Percentiles rank a stretch among this genome's conserved stretches.
Evolutionary conservation across 2,113 vertebrate genomes (phyloP).

Genomic region (Scatophagus argus): DNA sequence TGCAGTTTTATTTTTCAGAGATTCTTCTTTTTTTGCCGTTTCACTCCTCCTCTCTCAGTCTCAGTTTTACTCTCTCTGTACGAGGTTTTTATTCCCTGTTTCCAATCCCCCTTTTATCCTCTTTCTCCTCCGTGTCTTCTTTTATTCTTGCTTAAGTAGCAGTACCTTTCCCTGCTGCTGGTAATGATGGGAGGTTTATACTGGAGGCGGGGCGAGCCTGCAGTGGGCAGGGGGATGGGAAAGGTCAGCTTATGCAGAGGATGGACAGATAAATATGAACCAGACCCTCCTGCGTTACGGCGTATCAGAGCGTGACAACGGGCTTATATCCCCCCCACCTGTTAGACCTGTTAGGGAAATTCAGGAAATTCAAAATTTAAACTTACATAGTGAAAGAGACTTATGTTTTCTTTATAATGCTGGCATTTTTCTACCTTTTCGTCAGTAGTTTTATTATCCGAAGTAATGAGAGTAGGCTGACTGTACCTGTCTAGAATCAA

Average conservation of each 20-base stretch:
- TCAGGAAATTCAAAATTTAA: no score
- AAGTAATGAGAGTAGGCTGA: no score
- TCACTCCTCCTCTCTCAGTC: not conserved
- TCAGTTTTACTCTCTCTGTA: not conserved
- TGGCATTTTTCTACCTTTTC: no score
- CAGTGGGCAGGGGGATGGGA: slow-evolving; percentile 23
- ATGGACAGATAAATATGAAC: slow-evolving; percentile 55
- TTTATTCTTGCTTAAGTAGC: slow-evolving; percentile 38
- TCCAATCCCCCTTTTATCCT: not conserved
- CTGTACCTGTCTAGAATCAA: no score
- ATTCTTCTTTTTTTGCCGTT: not conserved
- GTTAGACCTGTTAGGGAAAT: not conserved
- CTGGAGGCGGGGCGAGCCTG: slow-evolving; percentile 58
- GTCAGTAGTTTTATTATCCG: no score
- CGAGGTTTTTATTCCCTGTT: not conserved
- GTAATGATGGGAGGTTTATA: slow-evolving; percentile 55
- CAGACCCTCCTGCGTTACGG: slow-evolving; percentile 44
- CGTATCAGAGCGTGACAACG: not conserved
- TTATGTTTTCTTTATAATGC: no score
- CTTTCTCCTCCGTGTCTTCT: slow-evolving; percentile 19
- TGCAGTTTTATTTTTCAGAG: not conserved
- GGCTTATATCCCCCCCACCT: not conserved
- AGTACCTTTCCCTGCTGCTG: slow-evolving; percentile 50
- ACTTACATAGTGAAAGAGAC: no score
- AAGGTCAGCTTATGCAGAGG: slow-evolving; percentile 59